These are phyloP conservation scores for Scartelaos histophorus DNA, from an alignment of 2,113 vertebrate species.

Conservation along the genomic window DNA sequence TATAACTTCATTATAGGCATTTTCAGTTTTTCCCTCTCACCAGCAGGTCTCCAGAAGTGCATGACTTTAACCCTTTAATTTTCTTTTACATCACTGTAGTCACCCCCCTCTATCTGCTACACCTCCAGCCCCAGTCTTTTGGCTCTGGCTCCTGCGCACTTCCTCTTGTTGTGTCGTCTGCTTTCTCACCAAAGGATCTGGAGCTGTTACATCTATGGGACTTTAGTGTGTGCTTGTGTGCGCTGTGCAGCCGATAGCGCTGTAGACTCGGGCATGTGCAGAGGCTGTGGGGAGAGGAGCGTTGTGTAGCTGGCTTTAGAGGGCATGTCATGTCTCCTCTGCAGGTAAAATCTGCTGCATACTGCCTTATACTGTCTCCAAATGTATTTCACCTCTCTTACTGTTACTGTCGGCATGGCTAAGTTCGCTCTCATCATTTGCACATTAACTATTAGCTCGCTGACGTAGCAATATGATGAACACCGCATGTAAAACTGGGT, in stretches of 20 bases:
- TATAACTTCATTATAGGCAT: neutral
- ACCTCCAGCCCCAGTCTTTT: conserved; percentile 38
- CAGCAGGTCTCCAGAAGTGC: conserved; percentile 1
- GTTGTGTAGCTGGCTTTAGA: conserved; percentile 72
- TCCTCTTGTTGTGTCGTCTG: conserved; percentile 37
- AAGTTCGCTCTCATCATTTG: conserved; percentile 4
- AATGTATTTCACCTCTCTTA: conserved; percentile 22
- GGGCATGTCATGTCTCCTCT: conserved; percentile 81
- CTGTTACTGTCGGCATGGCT: neutral
- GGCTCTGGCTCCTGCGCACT: conserved; percentile 29
- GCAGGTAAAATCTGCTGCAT: conserved; percentile 74
- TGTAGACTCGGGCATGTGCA: conserved; percentile 53
- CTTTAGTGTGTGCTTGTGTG: conserved; percentile 46
- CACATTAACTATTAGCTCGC: neutral
- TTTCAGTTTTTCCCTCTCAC: neutral
- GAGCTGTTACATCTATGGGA: conserved; percentile 64
- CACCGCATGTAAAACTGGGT: conserved; percentile 22
- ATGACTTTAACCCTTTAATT: conserved; percentile 8
- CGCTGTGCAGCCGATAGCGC: conserved; percentile 48
- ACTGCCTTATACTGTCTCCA: conserved; percentile 33
- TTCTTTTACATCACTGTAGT: conserved; percentile 21
- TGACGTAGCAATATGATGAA: conserved; percentile 30
- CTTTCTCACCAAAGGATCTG: conserved; percentile 42
- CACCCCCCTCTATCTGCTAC: conserved; percentile 24
- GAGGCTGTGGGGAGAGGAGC: conserved; percentile 69